Evolutionary conservation across 1,140 invertebrate species (phyloP), one percentile per base, ranked within the genome.

Genomic region (Lethrus apterus): DNA sequence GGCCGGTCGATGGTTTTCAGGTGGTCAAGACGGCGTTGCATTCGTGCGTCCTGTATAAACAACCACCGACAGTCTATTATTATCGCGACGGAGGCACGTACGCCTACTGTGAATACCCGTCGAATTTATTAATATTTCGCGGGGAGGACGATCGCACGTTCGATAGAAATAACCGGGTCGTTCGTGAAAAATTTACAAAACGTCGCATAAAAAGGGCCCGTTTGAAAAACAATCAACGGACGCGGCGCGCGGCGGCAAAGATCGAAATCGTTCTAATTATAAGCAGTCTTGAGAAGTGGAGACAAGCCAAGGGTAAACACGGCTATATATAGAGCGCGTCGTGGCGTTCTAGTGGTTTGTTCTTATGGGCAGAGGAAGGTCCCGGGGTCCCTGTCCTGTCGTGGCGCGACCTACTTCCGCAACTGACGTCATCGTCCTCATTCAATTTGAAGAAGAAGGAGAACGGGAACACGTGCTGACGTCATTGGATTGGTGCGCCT

Each of bases 341-440:
- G n/a, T 17, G 11, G 4, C 17, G 4, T 1, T 2, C 3, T 35
- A 14, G 11, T 11, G 33, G 18, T 11, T 11, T 13, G 11, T 14
- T 5, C 14, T 11, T 33, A 9, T 5, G 33, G 18, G 11, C 4
- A 35, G 13, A 14, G 33, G 33, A 35, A 35, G 33, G 33, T 35
- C 33, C 33, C 33, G 33, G 17, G 33, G 33, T 35, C 33, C 33
- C 11, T 35, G 33, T 35, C 33, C 33, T 35, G 33, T 17, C 10
- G 18, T 35, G 17, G 33, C 13, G 13, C 33, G 33, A 35, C 33
- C 33, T 35, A 35, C 33, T 35, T 35, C 33, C 17, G 33, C 17
- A 10, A 4, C 33, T 35, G 33, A 15, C 33, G 33, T 35, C 33
- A 35, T 17, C 17, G 33, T 35, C 33, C 33, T 35, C 33, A 35